Conservation (phyloP, 64 coral and sea anemone genomes). For the Acropora tenuis region DNA sequence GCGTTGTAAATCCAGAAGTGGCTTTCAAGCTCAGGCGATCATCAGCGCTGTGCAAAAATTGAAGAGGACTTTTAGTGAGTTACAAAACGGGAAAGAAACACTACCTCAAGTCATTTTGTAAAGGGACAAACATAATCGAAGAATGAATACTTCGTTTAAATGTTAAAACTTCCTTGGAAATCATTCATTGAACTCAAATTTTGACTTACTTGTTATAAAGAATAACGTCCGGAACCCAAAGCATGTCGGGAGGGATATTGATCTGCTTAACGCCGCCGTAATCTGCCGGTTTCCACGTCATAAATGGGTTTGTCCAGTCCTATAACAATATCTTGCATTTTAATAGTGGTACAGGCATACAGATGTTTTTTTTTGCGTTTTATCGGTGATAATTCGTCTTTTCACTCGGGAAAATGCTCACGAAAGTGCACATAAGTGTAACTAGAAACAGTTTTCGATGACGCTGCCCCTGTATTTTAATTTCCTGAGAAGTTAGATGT, state of each 20-base stretch:
- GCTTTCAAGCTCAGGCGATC: constrained; percentile 68
- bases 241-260: constrained; percentile 62
- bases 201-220: constrained; percentile 79
- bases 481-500: too few relatives aligned
- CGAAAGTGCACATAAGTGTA: too few relatives aligned
- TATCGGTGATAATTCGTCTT: too few relatives aligned
- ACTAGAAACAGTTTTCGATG: too few relatives aligned
- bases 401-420: too few relatives aligned
- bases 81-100: too few relatives aligned
- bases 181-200: not conserved
- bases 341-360: not conserved
- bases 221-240: constrained; percentile 80
- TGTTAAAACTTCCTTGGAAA: too few relatives aligned
- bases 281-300: constrained; percentile 67
- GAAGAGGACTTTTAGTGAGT: not conserved
- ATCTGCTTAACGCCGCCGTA: constrained; percentile 64
- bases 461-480: too few relatives aligned
- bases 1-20: constrained; percentile 55
- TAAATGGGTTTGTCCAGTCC: constrained; percentile 73
- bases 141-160: not conserved
- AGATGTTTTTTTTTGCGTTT: too few relatives aligned
- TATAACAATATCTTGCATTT: not conserved
- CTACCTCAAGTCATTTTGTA: not conserved
- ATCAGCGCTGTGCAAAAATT: constrained; percentile 13
- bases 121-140: not conserved